Evolutionary conservation across 2,888 invertebrate genomes (phyloP).

Genomic region (Clepsis dumicolana): DNA sequence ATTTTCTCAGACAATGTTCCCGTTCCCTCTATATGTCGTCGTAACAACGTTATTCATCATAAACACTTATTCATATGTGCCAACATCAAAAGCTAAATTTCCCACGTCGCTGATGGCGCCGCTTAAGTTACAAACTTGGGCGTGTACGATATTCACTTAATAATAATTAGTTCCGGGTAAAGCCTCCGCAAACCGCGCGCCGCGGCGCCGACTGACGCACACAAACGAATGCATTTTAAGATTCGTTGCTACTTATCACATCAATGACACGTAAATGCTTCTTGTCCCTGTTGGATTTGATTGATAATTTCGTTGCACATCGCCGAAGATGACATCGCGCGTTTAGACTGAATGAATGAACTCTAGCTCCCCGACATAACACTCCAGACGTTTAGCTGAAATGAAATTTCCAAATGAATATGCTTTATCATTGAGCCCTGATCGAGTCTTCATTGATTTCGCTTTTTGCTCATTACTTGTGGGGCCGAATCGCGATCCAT

Average conservation of each 20-base stretch:
- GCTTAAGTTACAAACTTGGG: slow-evolving; percentile 50
- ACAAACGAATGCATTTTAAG: neutral
- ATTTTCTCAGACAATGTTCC: slow-evolving; percentile 45
- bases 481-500: slow-evolving; percentile 46
- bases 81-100: slow-evolving; percentile 55
- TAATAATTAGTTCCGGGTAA: slow-evolving; percentile 24
- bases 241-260: neutral
- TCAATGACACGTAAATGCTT: slow-evolving; percentile 16
- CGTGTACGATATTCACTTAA: slow-evolving; percentile 28
- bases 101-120: slow-evolving; percentile 51
- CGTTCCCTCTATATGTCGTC: slow-evolving; percentile 51
- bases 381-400: slow-evolving; percentile 22
- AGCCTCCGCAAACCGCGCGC: neutral
- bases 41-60: slow-evolving; percentile 52
- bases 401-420: slow-evolving; percentile 36
- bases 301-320: slow-evolving; percentile 25
- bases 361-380: slow-evolving; percentile 2
- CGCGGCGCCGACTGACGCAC: neutral
- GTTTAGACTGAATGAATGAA: slow-evolving; percentile 28
- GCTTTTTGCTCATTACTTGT: slow-evolving; percentile 45
- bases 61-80: slow-evolving; percentile 56
- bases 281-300: slow-evolving; percentile 15
- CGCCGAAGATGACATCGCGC: slow-evolving; percentile 26
- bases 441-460: slow-evolving; percentile 42
- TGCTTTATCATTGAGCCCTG: slow-evolving; percentile 30